These are phyloP conservation scores for Garra rufa DNA, from an alignment of 2,113 vertebrate species.

Conservation along the genomic window DNA sequence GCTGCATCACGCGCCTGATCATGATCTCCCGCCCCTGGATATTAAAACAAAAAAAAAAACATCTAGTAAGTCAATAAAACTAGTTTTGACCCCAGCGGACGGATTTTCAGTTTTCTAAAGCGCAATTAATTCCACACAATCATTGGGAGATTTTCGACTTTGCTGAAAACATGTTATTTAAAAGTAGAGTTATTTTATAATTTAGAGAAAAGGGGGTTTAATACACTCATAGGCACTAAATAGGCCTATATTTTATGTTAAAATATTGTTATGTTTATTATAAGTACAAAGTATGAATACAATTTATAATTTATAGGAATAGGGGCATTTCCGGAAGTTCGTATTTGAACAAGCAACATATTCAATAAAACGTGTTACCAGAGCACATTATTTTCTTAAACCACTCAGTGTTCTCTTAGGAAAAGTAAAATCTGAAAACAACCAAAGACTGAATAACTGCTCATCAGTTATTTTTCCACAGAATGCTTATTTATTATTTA, in stretches of 20 bases:
- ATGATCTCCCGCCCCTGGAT: constrained; percentile 49
- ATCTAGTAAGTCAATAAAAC: constrained; percentile 52
- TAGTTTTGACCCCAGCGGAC: constrained; percentile 42
- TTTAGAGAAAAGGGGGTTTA: neutral
- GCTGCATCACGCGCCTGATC: constrained; percentile 73
- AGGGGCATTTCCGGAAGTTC: neutral
- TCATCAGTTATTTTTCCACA: constrained; percentile 8
- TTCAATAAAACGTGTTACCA: neutral
- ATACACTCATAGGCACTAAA: neutral
- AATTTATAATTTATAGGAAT: neutral
- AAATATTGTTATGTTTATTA: neutral
- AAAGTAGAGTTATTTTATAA: neutral
- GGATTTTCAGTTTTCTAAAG: constrained; percentile 67
- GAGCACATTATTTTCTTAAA: neutral
- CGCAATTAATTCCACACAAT: constrained; percentile 52
- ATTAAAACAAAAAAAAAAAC: constrained; percentile 40
- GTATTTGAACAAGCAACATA: neutral
- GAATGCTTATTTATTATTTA: neutral
- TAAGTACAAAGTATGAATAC: neutral
- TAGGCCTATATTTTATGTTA: neutral
- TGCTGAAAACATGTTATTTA: neutral
- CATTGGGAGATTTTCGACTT: neutral
- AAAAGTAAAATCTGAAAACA: neutral
- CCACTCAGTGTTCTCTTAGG: neutral
- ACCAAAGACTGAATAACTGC: neutral